These are phyloP conservation scores for Perca schrenkii DNA, from an alignment of 2,113 vertebrate species.

Conservation along the genomic window DNA sequence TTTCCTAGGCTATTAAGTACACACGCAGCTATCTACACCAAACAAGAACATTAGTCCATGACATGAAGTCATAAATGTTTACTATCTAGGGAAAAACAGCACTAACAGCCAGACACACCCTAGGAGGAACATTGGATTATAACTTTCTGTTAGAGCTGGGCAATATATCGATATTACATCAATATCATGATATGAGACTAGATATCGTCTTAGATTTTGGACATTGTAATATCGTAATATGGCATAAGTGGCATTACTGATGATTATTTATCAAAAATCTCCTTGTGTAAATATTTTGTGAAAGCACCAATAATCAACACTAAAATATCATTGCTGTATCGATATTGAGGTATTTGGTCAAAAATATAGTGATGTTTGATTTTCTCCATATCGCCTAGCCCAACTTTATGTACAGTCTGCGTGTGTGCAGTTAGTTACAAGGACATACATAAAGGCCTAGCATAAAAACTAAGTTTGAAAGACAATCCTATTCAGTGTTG, in stretches of 20 bases:
- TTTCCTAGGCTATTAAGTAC: background rate
- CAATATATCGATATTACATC: too few relatives aligned
- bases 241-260: too few relatives aligned
- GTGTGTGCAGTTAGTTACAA: background rate
- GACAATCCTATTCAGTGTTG: background rate
- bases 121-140: background rate
- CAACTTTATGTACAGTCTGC: background rate
- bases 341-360: too few relatives aligned
- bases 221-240: too few relatives aligned
- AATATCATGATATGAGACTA: too few relatives aligned
- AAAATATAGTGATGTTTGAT: too few relatives aligned
- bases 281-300: too few relatives aligned
- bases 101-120: constrained; percentile 17
- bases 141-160: background rate
- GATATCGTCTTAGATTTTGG: too few relatives aligned
- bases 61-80: background rate
- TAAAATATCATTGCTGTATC: too few relatives aligned
- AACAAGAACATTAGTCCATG: background rate
- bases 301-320: too few relatives aligned
- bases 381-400: too few relatives aligned
- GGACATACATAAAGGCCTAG: background rate
- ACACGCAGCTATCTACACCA: background rate
- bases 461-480: background rate
- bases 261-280: too few relatives aligned
- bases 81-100: background rate